phyloP scores from a whole-genome alignment of 2,888 invertebrate species.

The Crioceris asparagi region DNA sequence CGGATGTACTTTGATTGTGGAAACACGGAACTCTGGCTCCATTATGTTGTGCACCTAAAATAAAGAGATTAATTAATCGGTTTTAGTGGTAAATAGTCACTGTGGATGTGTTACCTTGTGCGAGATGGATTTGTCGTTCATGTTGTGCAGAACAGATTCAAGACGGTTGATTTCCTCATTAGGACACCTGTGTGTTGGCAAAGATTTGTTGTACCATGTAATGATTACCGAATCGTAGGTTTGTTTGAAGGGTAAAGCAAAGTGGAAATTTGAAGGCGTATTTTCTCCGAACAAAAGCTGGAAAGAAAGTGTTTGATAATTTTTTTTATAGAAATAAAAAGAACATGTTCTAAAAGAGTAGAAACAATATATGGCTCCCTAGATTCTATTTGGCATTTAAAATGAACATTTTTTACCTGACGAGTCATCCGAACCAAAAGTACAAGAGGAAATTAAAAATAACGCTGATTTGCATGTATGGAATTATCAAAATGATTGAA shows the following conservation, averaged over 20 bases:
- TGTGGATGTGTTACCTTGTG: conserved; percentile 41
- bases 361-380: too few relatives aligned
- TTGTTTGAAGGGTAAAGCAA: conserved; percentile 53
- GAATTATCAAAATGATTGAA: too few relatives aligned
- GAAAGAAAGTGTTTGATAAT: conserved; percentile 18
- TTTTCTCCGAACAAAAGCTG: conserved; percentile 66
- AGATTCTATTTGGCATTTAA: too few relatives aligned
- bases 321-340: too few relatives aligned
- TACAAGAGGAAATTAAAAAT: too few relatives aligned
- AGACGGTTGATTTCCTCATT: conserved; percentile 63
- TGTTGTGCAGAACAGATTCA: conserved; percentile 56
- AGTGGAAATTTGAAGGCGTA: conserved; percentile 60
- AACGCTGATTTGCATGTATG: too few relatives aligned
- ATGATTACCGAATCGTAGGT: conserved; percentile 57
- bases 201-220: conserved; percentile 71
- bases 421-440: too few relatives aligned
- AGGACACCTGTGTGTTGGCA: conserved; percentile 65
- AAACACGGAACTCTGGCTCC: conserved; percentile 60
- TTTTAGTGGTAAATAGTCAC: neutral
- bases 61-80: conserved; percentile 31
- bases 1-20: conserved; percentile 50
- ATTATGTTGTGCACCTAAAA: conserved; percentile 51
- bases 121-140: conserved; percentile 37
- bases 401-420: too few relatives aligned
- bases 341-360: too few relatives aligned